These are phyloP conservation scores for Liasis olivaceus DNA, from an alignment of 2,797 vertebrate species.

Conservation along the genomic window DNA sequence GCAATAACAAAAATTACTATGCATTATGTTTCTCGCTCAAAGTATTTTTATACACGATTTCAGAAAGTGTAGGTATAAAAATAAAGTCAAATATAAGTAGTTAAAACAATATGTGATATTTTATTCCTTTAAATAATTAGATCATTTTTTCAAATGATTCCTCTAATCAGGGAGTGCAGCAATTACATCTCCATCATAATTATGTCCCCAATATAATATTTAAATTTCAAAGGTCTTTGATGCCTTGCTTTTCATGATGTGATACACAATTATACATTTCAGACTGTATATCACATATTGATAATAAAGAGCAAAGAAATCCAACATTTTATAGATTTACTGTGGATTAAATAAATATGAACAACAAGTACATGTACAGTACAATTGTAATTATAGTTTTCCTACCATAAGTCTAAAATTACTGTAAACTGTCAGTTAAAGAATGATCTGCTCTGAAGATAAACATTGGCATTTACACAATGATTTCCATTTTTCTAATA, in stretches of 20 bases:
- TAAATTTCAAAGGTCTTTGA: not conserved
- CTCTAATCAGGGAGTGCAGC: not conserved
- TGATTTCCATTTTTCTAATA: conserved; percentile 5
- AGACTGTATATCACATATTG: not conserved
- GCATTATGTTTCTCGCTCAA: not conserved
- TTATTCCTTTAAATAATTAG: not conserved
- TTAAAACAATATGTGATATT: not conserved
- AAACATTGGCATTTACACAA: not conserved
- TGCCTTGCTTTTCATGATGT: not conserved
- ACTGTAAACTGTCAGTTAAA: not conserved
- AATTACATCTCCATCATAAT: not conserved
- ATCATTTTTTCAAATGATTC: not conserved
- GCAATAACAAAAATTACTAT: conserved; percentile 38
- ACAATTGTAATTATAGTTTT: not conserved
- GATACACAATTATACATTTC: not conserved
- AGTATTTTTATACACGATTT: not conserved
- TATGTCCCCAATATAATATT: not conserved
- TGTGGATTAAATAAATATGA: not conserved
- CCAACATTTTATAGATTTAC: not conserved
- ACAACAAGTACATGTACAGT: no score
- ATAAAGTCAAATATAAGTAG: not conserved
- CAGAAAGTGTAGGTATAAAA: not conserved
- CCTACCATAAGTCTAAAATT: not conserved
- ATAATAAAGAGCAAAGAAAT: not conserved
- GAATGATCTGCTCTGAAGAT: not conserved